phyloP scores from a whole-genome alignment of 2,797 vertebrate species.

The Lophius americanus region DNA sequence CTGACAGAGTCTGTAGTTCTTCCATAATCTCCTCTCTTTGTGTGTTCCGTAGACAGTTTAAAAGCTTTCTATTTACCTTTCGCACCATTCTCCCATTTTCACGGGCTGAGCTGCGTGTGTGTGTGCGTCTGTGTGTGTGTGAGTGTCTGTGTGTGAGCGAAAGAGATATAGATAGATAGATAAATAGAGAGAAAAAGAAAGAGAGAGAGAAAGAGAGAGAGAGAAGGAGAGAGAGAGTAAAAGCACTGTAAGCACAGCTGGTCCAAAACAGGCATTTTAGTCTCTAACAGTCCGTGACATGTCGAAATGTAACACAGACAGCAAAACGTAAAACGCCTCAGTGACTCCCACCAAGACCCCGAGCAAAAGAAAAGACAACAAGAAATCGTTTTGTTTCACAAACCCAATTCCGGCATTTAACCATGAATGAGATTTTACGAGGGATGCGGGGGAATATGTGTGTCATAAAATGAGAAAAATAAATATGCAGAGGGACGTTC shows the following conservation, averaged over 20 bases:
- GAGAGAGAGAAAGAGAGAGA: constrained; percentile 7
- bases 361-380: constrained; percentile 42
- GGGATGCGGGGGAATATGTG: constrained; percentile 56
- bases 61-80: constrained; percentile 89
- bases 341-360: constrained; percentile 62
- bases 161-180: not conserved
- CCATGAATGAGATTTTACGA: constrained; percentile 64
- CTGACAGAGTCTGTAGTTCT: constrained; percentile 63
- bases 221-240: constrained; percentile 11
- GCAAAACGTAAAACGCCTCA: constrained; percentile 73
- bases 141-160: not conserved
- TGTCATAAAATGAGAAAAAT: constrained; percentile 63
- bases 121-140: constrained; percentile 17
- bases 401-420: constrained; percentile 62
- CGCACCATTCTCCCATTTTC: constrained; percentile 71
- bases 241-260: constrained; percentile 69
- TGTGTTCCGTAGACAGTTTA: constrained; percentile 81
- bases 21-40: constrained; percentile 79
- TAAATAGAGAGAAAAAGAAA: constrained; percentile 14
- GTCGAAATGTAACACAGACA: constrained; percentile 70
- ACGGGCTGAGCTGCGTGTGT: constrained; percentile 41
- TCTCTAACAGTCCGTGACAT: constrained; percentile 75
- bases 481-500: constrained; percentile 53
- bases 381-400: constrained; percentile 26
- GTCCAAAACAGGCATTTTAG: constrained; percentile 72